Percentiles rank a stretch among this genome's conserved stretches.
These are phyloP conservation scores for Halictus quadricinctus DNA, from an alignment of 2,888 invertebrate species.

Conservation along the genomic window DNA sequence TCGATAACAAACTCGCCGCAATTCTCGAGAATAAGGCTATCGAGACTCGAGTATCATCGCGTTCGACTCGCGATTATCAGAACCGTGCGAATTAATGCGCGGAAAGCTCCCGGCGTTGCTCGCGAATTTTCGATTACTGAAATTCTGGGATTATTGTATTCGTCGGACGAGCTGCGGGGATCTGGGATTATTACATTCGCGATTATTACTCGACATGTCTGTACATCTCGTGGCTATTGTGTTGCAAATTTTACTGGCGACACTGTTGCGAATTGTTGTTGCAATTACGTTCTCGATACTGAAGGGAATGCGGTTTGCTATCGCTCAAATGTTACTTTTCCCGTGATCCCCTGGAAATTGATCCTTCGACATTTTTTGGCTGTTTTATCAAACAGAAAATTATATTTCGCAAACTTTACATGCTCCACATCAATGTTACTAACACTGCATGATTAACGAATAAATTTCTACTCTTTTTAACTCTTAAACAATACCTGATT, in stretches of 20 bases:
- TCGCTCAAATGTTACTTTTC: not conserved
- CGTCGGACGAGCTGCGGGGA: not conserved
- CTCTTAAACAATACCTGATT: not conserved
- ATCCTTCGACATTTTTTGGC: not conserved
- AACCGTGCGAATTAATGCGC: slow-evolving; percentile 1
- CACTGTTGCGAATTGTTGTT: not conserved
- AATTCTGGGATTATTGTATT: not conserved
- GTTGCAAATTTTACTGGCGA: not conserved
- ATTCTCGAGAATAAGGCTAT: not conserved
- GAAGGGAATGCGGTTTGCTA: not conserved
- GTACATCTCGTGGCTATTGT: not conserved
- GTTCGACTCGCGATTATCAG: not conserved
- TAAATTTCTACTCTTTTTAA: not conserved
- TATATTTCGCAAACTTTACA: no score
- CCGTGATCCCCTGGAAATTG: not conserved
- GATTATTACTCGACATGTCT: not conserved
- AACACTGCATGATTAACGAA: not conserved
- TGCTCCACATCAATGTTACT: not conserved
- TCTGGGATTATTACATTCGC: not conserved
- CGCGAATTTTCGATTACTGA: not conserved
- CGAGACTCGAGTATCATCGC: not conserved
- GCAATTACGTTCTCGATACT: not conserved
- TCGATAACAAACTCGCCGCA: not conserved
- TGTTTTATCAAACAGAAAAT: not conserved
- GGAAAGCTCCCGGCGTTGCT: not conserved